A percentile compares a stretch with the other conserved stretches of the same genome.
phyloP scores from a whole-genome alignment of 37 sponge, comb jelly and placozoan species.

The Oopsacas minuta region DNA sequence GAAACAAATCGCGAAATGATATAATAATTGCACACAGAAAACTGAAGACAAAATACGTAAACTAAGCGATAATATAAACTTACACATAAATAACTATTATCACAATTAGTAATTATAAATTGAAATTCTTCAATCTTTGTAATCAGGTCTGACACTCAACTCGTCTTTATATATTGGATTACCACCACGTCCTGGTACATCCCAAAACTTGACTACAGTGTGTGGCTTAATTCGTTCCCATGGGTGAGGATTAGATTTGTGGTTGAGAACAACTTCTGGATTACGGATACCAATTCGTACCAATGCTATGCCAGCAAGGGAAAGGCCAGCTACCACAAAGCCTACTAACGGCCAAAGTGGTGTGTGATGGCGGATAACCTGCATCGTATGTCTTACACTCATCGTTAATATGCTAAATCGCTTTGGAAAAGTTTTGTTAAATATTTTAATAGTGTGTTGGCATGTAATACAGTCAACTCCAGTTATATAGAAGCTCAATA shows the following conservation, averaged over 20 bases:
- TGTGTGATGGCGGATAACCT: not conserved
- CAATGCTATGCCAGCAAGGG: not conserved
- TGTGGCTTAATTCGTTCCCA: not conserved
- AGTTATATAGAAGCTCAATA: too few relatives aligned
- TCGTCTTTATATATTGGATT: not conserved
- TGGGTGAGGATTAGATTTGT: not conserved
- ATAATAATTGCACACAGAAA: too few relatives aligned
- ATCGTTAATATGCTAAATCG: too few relatives aligned
- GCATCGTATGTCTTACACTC: not conserved
- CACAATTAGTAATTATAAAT: not conserved
- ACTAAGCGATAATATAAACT: too few relatives aligned
- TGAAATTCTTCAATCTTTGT: not conserved
- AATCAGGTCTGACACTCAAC: not conserved
- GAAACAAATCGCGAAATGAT: too few relatives aligned
- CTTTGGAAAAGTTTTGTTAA: too few relatives aligned
- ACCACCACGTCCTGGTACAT: not conserved
- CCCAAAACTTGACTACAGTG: slow-evolving; percentile 7
- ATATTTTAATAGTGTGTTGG: too few relatives aligned
- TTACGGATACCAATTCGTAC: not conserved
- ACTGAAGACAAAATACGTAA: too few relatives aligned
- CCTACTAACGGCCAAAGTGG: slow-evolving; percentile 16
- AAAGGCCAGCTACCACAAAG: not conserved
- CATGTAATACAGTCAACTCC: too few relatives aligned
- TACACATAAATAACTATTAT: not conserved
- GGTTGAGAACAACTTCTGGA: not conserved